A percentile compares a stretch with the other conserved stretches of the same genome.
These are phyloP conservation scores for Taurulus bubalis DNA, from an alignment of 2,113 vertebrate species.

Conservation along the genomic window DNA sequence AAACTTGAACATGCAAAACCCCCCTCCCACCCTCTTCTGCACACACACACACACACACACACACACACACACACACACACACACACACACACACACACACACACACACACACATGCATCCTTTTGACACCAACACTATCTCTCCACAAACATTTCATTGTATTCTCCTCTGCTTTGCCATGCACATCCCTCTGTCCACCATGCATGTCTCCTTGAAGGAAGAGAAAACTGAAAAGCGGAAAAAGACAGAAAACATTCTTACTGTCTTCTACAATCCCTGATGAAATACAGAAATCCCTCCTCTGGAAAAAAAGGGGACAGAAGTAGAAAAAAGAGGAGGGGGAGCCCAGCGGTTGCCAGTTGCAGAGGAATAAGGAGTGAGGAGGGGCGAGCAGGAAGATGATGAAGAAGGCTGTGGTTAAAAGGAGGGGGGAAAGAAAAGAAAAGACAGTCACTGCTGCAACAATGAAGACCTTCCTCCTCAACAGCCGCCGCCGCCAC, in stretches of 20 bases:
- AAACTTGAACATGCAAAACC: conserved; percentile 72
- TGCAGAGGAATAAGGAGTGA: conserved; percentile 64
- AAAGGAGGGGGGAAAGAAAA: conserved; percentile 5
- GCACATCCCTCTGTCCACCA: conserved; percentile 19
- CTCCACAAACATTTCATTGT: conserved; percentile 41
- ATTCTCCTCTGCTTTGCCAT: conserved; percentile 35
- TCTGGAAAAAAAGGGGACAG: conserved; percentile 65
- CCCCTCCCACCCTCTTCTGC: conserved; percentile 38
- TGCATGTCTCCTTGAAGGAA: conserved; percentile 32
- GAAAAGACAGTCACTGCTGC: conserved; percentile 63
- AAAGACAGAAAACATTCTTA: conserved; percentile 76
- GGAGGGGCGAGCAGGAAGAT: conserved; percentile 59
- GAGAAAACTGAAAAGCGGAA: conserved; percentile 10
- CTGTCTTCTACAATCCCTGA: conserved; percentile 78
- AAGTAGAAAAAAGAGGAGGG: conserved; percentile 49
- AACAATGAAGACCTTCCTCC: conserved; percentile 57
- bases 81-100: conserved; percentile 6
- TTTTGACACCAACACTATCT: conserved; percentile 31
- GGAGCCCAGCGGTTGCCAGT: conserved; percentile 65
- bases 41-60: conserved; percentile 32
- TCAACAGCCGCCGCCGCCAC: conserved; percentile 6
- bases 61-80: conserved; percentile 20
- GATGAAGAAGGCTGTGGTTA: conserved; percentile 50
- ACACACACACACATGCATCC: conserved; percentile 20
- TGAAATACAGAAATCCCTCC: conserved; percentile 78